Evolutionary conservation across 35 echinoderm and acorn worm genomes (phyloP).

Genomic region (Strongylocentrotus purpuratus): DNA sequence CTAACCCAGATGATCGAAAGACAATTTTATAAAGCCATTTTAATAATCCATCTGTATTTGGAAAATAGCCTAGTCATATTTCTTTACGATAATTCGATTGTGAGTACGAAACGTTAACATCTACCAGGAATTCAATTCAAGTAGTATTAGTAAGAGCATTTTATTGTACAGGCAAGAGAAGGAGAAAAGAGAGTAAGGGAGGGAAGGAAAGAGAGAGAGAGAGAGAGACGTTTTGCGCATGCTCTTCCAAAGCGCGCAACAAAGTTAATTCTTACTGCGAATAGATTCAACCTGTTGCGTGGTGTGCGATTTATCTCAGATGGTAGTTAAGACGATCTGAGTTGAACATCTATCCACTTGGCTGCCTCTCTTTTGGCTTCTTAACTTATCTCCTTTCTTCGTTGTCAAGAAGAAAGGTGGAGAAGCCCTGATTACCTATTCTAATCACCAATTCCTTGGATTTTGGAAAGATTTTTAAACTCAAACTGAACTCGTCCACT

Average conservation of each 20-base stretch:
- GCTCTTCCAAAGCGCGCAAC: background rate
- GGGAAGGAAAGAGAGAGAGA: background rate
- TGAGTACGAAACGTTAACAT: too few relatives aligned
- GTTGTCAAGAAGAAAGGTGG: background rate
- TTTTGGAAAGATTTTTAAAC: background rate
- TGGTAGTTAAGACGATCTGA: background rate
- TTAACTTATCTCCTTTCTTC: background rate
- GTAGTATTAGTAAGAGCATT: too few relatives aligned
- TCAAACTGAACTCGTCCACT: background rate
- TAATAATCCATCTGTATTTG: too few relatives aligned
- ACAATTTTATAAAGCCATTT: too few relatives aligned
- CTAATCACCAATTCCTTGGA: background rate
- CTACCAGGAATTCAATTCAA: too few relatives aligned
- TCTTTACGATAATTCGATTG: too few relatives aligned
- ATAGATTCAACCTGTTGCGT: background rate
- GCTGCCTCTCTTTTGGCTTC: background rate
- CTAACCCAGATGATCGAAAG: too few relatives aligned
- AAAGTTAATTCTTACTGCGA: conserved; percentile 3
- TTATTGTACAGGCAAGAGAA: background rate
- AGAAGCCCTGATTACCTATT: background rate
- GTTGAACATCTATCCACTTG: background rate
- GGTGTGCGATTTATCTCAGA: background rate
- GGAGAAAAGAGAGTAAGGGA: background rate
- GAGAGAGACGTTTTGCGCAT: background rate
- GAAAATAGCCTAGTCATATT: too few relatives aligned